phyloP scores from a whole-genome alignment of 1,140 invertebrate genomes.

The Cotesia chilonis region DNA sequence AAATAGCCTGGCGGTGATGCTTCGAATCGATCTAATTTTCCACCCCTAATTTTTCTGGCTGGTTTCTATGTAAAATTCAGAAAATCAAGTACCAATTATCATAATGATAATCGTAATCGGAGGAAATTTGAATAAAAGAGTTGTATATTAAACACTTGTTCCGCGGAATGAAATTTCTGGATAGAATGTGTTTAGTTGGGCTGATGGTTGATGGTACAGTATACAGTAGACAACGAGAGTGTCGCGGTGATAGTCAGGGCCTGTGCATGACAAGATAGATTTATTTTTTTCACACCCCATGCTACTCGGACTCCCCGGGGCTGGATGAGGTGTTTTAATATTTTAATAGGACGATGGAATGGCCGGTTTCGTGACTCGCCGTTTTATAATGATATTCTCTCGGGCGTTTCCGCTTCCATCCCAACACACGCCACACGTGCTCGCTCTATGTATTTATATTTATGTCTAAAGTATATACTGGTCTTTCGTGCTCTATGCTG shows the following conservation, averaged over 20 bases:
- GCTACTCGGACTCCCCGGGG: constrained; percentile 48
- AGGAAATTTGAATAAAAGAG: too few relatives aligned
- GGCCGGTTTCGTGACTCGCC: constrained; percentile 64
- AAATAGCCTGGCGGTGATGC: constrained; percentile 61
- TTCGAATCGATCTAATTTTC: constrained; percentile 47
- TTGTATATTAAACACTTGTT: too few relatives aligned
- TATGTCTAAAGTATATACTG: constrained; percentile 9
- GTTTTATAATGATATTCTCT: constrained; percentile 66
- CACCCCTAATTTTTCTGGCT: not conserved
- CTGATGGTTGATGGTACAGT: constrained; percentile 24
- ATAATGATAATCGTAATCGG: too few relatives aligned
- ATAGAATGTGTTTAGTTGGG: constrained; percentile 22
- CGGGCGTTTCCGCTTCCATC: constrained; percentile 39
- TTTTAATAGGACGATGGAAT: constrained; percentile 65
- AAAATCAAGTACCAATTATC: constrained; percentile 11
- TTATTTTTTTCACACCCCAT: constrained; percentile 64
- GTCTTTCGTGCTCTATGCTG: not conserved
- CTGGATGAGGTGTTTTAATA: constrained; percentile 66
- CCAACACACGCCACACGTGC: constrained; percentile 7
- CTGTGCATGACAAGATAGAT: constrained; percentile 66
- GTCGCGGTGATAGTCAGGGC: constrained; percentile 46
- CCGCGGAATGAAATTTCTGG: not conserved
- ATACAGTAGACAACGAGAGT: constrained; percentile 54
- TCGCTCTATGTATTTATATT: constrained; percentile 5
- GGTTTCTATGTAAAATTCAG: not conserved